Evolutionary conservation across 2,888 invertebrate genomes (phyloP).

Genomic region (Mythimna albipuncta): DNA sequence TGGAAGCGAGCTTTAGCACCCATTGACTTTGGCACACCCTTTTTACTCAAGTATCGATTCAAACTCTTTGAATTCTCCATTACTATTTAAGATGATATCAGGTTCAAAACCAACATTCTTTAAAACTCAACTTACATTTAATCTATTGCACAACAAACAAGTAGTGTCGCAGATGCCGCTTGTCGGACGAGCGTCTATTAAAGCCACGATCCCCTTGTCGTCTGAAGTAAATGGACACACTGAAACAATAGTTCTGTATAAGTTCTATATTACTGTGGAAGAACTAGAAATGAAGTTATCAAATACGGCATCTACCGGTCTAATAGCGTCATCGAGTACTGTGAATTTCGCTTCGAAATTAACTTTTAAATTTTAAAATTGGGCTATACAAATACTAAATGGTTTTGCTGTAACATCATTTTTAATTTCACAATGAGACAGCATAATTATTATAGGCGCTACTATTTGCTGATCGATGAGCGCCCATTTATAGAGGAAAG

Average conservation of each 20-base stretch:
- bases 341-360: background rate
- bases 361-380: background rate
- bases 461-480: background rate
- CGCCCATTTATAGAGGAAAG: background rate
- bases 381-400: background rate
- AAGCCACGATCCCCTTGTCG: slow-evolving; percentile 76
- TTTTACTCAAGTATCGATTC: background rate
- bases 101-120: background rate
- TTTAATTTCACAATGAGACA: background rate
- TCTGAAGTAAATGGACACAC: slow-evolving; percentile 81
- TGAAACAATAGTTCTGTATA: slow-evolving; percentile 63
- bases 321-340: background rate
- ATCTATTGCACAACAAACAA: slow-evolving; percentile 82
- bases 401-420: background rate
- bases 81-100: background rate
- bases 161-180: slow-evolving; percentile 82
- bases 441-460: background rate
- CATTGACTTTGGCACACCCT: too few species aligned
- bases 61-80: background rate
- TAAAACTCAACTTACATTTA: slow-evolving; percentile 77
- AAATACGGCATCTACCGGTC: slow-evolving; percentile 10
- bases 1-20: background rate
- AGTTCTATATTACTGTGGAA: slow-evolving; percentile 1
- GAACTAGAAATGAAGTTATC: slow-evolving; percentile 7
- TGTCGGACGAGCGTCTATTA: slow-evolving; percentile 84